These are phyloP conservation scores for Coenobita brevimanus DNA, from an alignment of 1,140 invertebrate genomes.

Conservation along the genomic window DNA sequence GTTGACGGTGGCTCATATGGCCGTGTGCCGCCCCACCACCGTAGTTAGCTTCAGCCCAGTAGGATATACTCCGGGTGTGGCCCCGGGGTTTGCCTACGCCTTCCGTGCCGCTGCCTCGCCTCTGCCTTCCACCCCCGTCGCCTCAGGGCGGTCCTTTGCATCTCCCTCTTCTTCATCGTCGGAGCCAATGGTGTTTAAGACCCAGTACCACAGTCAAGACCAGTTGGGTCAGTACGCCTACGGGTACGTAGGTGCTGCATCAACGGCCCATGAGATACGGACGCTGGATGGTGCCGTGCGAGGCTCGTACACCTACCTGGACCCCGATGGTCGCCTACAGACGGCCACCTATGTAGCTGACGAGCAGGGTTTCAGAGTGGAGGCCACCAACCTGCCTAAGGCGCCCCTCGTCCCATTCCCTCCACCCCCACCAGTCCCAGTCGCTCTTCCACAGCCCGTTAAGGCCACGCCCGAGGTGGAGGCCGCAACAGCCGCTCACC, in stretches of 20 bases:
- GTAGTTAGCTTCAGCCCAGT: slow-evolving; percentile 58
- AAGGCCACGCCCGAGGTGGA: slow-evolving; percentile 70
- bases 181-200: slow-evolving; percentile 48
- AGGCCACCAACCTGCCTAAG: slow-evolving; percentile 62
- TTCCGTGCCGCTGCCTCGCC: slow-evolving; percentile 54
- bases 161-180: background rate
- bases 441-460: slow-evolving; percentile 45
- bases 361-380: slow-evolving; percentile 60
- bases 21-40: slow-evolving; percentile 43
- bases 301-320: slow-evolving; percentile 69
- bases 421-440: background rate
- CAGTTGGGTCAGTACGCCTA: slow-evolving; percentile 76
- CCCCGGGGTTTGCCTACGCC: slow-evolving; percentile 68
- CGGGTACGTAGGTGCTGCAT: slow-evolving; percentile 75
- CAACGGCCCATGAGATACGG: slow-evolving; percentile 67
- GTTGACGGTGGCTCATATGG: slow-evolving; percentile 16
- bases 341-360: slow-evolving; percentile 69
- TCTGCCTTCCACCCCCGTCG: background rate
- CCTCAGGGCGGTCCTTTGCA: background rate
- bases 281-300: slow-evolving; percentile 66
- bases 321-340: slow-evolving; percentile 69
- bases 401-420: slow-evolving; percentile 1
- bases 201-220: slow-evolving; percentile 69
- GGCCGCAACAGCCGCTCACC: slow-evolving; percentile 71
- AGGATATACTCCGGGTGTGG: slow-evolving; percentile 61